A percentile compares a stretch with the other conserved stretches of the same genome.
Conservation (phyloP, 1,140 invertebrate genomes). For the Drosophila kurseongensis region DNA sequence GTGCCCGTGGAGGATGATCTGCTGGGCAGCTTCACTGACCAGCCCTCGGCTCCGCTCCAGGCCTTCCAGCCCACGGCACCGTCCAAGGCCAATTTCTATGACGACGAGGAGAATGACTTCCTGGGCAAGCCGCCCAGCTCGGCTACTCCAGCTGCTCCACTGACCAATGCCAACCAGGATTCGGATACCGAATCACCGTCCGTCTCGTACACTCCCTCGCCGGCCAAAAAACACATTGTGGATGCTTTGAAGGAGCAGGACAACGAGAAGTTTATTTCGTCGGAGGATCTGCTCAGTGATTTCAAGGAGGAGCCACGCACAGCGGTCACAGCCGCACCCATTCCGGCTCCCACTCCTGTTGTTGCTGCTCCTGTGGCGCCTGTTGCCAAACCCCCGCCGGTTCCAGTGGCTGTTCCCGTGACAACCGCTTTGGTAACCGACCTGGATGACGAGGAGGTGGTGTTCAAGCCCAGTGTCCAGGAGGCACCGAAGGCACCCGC, state of each 20-base stretch:
- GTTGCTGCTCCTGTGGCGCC: constrained; percentile 3
- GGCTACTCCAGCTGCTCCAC: constrained; percentile 21
- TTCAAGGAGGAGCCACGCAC: constrained; percentile 77
- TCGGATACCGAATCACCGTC: constrained; percentile 78
- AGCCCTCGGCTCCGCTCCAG: constrained; percentile 45
- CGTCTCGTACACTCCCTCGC: constrained; percentile 72
- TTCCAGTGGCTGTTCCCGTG: constrained; percentile 30
- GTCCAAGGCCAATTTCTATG: constrained; percentile 46
- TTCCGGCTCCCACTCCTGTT: constrained; percentile 2
- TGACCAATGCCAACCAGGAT: constrained; percentile 53
- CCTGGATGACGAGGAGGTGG: constrained; percentile 72
- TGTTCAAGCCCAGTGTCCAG: constrained; percentile 34
- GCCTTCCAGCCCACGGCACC: constrained; percentile 55
- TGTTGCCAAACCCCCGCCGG: constrained; percentile 11
- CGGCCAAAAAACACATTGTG: constrained; percentile 78
- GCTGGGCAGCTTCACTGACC: constrained; percentile 57
- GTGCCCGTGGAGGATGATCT: constrained; percentile 47
- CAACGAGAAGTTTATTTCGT: constrained; percentile 83
- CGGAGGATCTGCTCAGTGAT: constrained; percentile 79
- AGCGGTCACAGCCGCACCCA: constrained; percentile 46
- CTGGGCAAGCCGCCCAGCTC: constrained; percentile 34
- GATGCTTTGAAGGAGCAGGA: constrained; percentile 82
- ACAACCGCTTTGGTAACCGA: constrained; percentile 65
- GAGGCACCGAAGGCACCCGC: constrained; percentile 13
- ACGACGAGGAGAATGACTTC: constrained; percentile 56